Evolutionary conservation across 2,113 vertebrate genomes (phyloP).

Genomic region (Dolichallabes microphthalmus): DNA sequence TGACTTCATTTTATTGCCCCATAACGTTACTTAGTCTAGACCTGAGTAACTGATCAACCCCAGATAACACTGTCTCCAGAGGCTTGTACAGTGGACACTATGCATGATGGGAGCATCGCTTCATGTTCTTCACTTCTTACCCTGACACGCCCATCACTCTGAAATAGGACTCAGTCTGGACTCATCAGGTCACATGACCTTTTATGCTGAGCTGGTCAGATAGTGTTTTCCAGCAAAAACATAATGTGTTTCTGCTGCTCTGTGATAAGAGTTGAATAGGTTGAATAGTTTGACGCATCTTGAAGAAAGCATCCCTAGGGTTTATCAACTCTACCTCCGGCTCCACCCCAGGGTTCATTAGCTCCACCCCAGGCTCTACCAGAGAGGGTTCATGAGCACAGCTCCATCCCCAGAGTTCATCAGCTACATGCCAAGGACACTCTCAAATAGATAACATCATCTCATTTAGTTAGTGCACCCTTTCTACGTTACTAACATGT

Average conservation of each 20-base stretch:
- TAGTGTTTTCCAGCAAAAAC: background rate
- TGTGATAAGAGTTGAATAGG: background rate
- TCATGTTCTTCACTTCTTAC: too few species aligned
- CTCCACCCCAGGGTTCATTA: background rate
- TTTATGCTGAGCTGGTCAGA: background rate
- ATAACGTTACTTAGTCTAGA: too few species aligned
- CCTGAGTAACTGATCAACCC: too few species aligned
- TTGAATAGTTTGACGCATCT: background rate
- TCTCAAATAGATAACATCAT: background rate
- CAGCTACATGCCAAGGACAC: background rate
- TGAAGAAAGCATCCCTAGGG: background rate
- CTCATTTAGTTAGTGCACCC: background rate
- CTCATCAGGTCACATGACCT: too few species aligned
- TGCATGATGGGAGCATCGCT: too few species aligned
- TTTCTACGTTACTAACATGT: background rate
- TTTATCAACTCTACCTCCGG: background rate
- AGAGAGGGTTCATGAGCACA: too few species aligned
- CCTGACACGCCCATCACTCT: too few species aligned
- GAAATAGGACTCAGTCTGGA: too few species aligned
- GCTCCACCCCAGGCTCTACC: background rate
- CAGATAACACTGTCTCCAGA: too few species aligned
- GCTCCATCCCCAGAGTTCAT: background rate
- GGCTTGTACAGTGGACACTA: too few species aligned
- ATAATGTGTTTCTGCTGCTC: background rate
- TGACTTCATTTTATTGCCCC: too few species aligned